Percentiles rank a stretch among this genome's conserved stretches.
Evolutionary conservation across 2,113 vertebrate species (phyloP).

Genomic region (Triplophysa rosa): DNA sequence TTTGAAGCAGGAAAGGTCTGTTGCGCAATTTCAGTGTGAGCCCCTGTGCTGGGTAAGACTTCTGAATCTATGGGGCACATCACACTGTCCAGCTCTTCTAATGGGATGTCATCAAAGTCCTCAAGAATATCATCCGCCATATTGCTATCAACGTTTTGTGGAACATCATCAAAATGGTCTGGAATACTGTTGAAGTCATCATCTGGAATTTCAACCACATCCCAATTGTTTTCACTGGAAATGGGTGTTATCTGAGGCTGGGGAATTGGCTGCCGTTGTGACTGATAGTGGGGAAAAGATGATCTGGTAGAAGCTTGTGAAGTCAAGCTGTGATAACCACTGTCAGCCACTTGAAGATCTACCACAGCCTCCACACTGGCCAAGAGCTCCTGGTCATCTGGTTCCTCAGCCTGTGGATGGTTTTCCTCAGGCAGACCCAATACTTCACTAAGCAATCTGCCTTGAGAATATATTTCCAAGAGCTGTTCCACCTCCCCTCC

Average conservation of each 20-base stretch:
- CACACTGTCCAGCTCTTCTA: slow-evolving; percentile 79
- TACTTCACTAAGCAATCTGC: slow-evolving; percentile 77
- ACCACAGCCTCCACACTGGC: slow-evolving; percentile 80
- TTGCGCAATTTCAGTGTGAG: slow-evolving; percentile 18
- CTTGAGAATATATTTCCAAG: slow-evolving; percentile 66
- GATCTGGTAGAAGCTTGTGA: slow-evolving; percentile 46
- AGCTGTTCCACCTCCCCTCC: slow-evolving; percentile 92
- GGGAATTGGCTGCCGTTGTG: slow-evolving; percentile 1
- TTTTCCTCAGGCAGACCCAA: slow-evolving; percentile 77
- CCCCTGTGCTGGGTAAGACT: slow-evolving; percentile 35
- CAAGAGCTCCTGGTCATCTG: slow-evolving; percentile 86
- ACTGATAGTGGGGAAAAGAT: neutral
- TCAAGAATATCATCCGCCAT: slow-evolving; percentile 51
- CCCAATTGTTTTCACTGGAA: slow-evolving; percentile 2
- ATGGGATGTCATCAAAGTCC: slow-evolving; percentile 80
- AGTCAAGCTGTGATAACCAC: slow-evolving; percentile 50
- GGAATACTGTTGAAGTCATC: slow-evolving; percentile 47
- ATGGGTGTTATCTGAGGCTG: neutral
- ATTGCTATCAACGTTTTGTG: slow-evolving; percentile 59
- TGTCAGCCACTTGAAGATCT: slow-evolving; percentile 66
- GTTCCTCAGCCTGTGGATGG: slow-evolving; percentile 50
- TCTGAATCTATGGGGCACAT: slow-evolving; percentile 61
- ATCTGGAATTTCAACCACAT: slow-evolving; percentile 38
- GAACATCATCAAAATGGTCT: slow-evolving; percentile 40
- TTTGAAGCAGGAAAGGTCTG: slow-evolving; percentile 17